Evolutionary conservation across 2,113 vertebrate species (phyloP).

Genomic region (Nesospiza acunhae): DNA sequence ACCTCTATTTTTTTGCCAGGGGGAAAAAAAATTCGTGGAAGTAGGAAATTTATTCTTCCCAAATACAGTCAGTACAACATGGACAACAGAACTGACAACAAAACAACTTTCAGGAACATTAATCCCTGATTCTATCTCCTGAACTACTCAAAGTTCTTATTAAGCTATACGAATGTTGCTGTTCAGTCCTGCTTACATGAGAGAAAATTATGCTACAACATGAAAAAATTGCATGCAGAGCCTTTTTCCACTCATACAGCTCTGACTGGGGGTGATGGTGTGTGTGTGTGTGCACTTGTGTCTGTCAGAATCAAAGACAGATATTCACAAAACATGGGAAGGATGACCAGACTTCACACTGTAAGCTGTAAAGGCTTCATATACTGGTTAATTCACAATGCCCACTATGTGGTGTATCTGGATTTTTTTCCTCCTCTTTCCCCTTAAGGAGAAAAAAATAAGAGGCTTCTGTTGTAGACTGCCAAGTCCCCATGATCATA

Average conservation of each 20-base stretch:
- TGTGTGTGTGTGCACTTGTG: fast-evolving
- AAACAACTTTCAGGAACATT: neutral
- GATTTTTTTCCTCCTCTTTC: fast-evolving
- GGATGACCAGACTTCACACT: neutral
- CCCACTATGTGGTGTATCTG: neutral
- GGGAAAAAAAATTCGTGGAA: fast-evolving
- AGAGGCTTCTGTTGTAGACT: neutral
- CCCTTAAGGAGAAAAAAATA: neutral
- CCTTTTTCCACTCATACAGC: neutral
- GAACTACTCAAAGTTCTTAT: neutral
- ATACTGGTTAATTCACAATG: neutral
- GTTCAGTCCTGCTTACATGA: neutral
- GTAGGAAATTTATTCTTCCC: neutral
- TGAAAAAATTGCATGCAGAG: neutral
- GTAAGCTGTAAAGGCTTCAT: neutral
- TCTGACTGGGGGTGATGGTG: neutral
- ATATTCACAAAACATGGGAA: neutral
- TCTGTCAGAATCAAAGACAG: neutral
- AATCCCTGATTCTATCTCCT: neutral
- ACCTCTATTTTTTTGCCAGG: neutral
- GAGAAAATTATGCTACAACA: neutral
- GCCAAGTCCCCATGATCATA: neutral
- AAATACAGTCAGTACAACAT: neutral
- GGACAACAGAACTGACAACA: neutral
- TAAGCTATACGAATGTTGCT: neutral